Evolutionary conservation across 2,113 vertebrate species (phyloP), one percentile per base, ranked within the genome.

Genomic region (Tor tambroides): DNA sequence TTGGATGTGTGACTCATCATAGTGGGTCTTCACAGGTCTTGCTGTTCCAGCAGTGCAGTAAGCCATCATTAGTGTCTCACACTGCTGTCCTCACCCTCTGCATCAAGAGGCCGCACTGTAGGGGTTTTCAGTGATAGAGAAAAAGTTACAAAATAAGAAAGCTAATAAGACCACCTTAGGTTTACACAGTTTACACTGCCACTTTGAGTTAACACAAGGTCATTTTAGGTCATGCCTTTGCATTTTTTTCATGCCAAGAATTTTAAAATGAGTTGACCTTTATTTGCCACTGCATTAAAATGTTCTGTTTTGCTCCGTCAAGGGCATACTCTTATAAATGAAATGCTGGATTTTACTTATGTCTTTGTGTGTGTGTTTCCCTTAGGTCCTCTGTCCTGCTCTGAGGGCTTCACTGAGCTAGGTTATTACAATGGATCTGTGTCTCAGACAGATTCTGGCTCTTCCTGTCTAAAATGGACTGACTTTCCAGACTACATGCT

Each of bases 401-500:
- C 89, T 41, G 91, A 93, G 15, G 90, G 91, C 28, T 88, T 94
- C 0, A 90, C 91, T 9, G 83, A 92, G 14, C 92, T 93, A 6
- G 95, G 96, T 0, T 96, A 94, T 81, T 97, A 96, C 89, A 96
- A 95, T 0, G 96, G 96, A 67, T 95, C 95, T 0, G 93, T 96
- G 74, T 93, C 95, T 0, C 91, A 93, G 90, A 97, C 96, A 0
- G 93, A 95, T 79, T 88, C 94, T 0, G 96, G 96, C 6, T 92
- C 90, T 61, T 85, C 90, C 10, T 97, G 96, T 84, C 92, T 97
- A 67, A 95, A 51, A 65, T 97, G 96, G 96, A 92, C 94, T 1
- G 94, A 96, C 51, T 97, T 97, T 88, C 96, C 96, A 0, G 96
- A 97, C 86, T 97, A 97, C 4, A 79, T 96, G 35, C 93, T 89